Conservation (phyloP, 1,140 invertebrate species). For the Anastrepha obliqua region DNA sequence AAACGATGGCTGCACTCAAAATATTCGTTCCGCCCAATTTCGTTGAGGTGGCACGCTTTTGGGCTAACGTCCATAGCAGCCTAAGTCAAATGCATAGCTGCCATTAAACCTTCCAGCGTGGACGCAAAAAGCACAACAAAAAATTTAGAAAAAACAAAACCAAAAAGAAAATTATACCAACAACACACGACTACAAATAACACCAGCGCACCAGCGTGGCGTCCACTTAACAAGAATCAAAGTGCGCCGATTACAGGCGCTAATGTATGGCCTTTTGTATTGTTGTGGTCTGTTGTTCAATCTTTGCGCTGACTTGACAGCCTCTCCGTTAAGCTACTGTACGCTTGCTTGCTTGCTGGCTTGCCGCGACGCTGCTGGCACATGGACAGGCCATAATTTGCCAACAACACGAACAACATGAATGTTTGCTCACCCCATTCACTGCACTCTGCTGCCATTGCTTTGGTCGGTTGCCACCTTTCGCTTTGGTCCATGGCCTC, state of each 20-base stretch:
- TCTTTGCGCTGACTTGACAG: slow-evolving; percentile 9
- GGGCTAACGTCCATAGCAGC: not conserved
- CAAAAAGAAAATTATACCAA: not conserved
- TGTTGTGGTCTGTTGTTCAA: not conserved
- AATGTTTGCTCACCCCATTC: slow-evolving; percentile 9
- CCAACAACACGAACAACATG: slow-evolving; percentile 13
- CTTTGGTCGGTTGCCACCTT: slow-evolving; percentile 9
- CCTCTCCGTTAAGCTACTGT: not conserved
- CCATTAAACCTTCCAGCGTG: not conserved
- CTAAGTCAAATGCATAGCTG: not conserved
- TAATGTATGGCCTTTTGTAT: slow-evolving; percentile 9
- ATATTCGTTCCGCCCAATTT: slow-evolving; percentile 41
- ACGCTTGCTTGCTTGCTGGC: not conserved
- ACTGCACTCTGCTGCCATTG: not conserved
- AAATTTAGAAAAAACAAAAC: not conserved
- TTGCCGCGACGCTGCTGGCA: slow-evolving; percentile 12
- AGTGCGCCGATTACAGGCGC: slow-evolving; percentile 49
- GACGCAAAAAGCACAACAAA: not conserved
- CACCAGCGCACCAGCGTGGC: not conserved
- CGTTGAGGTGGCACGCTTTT: slow-evolving; percentile 27
- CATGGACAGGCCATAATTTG: slow-evolving; percentile 38
- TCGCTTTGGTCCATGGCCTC: slow-evolving; percentile 39
- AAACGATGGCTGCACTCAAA: slow-evolving; percentile 7
- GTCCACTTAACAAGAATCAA: slow-evolving; percentile 34
- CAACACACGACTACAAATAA: not conserved